Conservation (phyloP, 2,888 invertebrate species). For the Caenorhabditis virilis region DNA sequence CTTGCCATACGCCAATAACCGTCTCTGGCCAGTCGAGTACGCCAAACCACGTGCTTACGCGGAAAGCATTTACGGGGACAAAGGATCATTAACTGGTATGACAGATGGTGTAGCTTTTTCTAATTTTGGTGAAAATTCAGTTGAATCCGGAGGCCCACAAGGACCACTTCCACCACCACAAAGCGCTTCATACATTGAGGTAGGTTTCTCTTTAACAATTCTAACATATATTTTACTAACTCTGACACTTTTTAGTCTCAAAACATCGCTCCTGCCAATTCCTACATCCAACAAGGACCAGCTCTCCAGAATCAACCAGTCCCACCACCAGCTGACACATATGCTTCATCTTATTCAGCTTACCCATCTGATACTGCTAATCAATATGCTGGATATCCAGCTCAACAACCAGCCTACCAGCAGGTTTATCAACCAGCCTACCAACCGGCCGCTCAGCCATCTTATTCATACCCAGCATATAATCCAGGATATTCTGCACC, state of each 20-base stretch:
- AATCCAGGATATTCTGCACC: conserved; percentile 25
- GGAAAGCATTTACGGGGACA: conserved; percentile 21
- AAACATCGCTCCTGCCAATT: conserved; percentile 28
- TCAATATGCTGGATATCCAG: conserved; percentile 32
- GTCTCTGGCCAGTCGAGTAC: conserved; percentile 50
- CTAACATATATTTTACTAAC: too few species aligned
- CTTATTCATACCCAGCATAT: conserved; percentile 21
- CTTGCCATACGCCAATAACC: conserved; percentile 26
- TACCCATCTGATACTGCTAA: conserved; percentile 11
- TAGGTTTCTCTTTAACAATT: too few species aligned
- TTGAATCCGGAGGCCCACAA: too few species aligned
- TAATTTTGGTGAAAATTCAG: conserved; percentile 38
- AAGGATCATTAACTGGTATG: conserved; percentile 21
- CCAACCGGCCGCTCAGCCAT: conserved; percentile 31
- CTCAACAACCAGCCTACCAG: too few species aligned
- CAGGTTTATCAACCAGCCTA: conserved; percentile 38
- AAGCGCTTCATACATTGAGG: conserved; percentile 25
- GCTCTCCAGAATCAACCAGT: conserved; percentile 4
- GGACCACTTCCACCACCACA: conserved; percentile 36
- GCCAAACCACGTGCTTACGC: conserved; percentile 14
- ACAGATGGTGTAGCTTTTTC: conserved; percentile 29
- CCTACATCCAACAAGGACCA: conserved; percentile 15
- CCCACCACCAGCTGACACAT: conserved; percentile 1
- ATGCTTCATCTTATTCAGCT: conserved; percentile 14
- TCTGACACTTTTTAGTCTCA: conserved; percentile 28